Conservation (phyloP, 2,797 vertebrate genomes). For the Sitta carolinensis region DNA sequence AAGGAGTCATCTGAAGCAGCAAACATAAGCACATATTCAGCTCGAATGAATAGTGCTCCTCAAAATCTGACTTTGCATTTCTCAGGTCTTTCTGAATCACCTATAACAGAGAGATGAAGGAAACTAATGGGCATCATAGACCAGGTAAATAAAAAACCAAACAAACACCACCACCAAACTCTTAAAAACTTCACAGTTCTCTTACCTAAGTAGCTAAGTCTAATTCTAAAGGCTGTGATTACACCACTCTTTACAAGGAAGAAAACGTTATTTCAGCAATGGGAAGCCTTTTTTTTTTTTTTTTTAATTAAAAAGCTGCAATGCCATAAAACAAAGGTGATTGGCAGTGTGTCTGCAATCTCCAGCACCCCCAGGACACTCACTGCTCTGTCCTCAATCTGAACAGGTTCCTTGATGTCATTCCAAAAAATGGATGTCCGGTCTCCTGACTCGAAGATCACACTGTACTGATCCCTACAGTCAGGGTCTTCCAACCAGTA, state of each 20-base stretch:
- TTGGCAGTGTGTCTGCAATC: not conserved
- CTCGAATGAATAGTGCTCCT: not conserved
- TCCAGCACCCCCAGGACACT: conserved; percentile 59
- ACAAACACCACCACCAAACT: not conserved
- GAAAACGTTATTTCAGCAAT: not conserved
- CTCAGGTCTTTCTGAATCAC: conserved; percentile 25
- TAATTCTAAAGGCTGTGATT: not conserved
- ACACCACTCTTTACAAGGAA: not conserved
- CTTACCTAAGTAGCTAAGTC: not conserved
- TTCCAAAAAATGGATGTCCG: conserved; percentile 93
- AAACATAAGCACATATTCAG: not conserved
- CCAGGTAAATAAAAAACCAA: not conserved
- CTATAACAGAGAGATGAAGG: not conserved
- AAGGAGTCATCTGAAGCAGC: not conserved
- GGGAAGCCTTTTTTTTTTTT: not conserved
- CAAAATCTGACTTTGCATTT: conserved; percentile 20
- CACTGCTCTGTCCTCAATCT: conserved; percentile 93
- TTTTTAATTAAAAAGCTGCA: not conserved
- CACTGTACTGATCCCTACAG: conserved; percentile 97
- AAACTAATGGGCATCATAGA: not conserved
- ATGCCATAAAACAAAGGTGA: not conserved
- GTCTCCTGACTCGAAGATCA: conserved; percentile 98
- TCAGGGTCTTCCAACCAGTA: conserved; percentile 98
- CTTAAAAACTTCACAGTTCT: not conserved
- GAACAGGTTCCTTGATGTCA: conserved; percentile 92